Evolutionary conservation across 1,140 invertebrate species (phyloP).

Genomic region (Glomeris maerens): DNA sequence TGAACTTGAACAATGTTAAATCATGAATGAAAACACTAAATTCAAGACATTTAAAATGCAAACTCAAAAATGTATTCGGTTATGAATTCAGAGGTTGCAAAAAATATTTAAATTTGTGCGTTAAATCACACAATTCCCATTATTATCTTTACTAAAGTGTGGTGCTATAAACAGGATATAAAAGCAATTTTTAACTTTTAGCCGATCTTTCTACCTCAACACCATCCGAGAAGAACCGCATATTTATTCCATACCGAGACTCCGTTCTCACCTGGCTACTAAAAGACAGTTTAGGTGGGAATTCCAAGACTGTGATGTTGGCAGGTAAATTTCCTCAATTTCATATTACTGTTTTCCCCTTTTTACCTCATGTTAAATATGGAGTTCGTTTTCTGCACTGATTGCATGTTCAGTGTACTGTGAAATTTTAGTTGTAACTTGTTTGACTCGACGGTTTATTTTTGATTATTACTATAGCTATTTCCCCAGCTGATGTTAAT

Average conservation of each 20-base stretch:
- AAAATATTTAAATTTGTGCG: not conserved
- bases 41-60: too few relatives aligned
- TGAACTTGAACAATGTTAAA: too few relatives aligned
- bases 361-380: conserved; percentile 1
- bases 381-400: not conserved
- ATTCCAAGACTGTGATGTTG: conserved; percentile 16
- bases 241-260: conserved; percentile 77
- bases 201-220: conserved; percentile 16
- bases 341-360: too few relatives aligned
- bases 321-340: conserved; percentile 23
- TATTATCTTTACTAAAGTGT: too few relatives aligned
- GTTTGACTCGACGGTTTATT: conserved; percentile 3
- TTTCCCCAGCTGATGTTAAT: conserved; percentile 65
- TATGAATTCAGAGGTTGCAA: too few relatives aligned
- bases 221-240: conserved; percentile 15
- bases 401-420: not conserved
- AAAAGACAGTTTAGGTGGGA: conserved; percentile 32
- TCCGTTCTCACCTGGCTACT: conserved; percentile 80
- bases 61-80: too few relatives aligned
- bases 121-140: not conserved
- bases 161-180: too few relatives aligned
- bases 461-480: conserved; percentile 30
- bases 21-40: too few relatives aligned
- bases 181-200: conserved; percentile 24
- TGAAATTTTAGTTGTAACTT: conserved; percentile 8